Evolutionary conservation across 2,113 vertebrate genomes (phyloP), one percentile per base, ranked within the genome.

Genomic region (Actenoides lindsayi): DNA sequence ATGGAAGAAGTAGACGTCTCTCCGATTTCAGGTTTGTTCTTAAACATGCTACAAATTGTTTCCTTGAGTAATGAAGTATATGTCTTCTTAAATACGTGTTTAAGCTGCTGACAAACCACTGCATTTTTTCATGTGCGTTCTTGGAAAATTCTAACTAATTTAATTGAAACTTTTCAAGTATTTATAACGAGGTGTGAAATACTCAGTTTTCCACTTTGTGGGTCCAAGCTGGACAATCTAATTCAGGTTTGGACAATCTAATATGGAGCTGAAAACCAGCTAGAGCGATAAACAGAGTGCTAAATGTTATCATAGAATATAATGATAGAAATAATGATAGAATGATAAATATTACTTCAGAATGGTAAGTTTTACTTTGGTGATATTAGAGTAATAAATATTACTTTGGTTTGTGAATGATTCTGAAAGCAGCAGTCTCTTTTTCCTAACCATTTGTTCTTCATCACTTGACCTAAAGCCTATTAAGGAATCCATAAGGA

Each of bases 201-300:
- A 10, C 0, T 0, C 0, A 1, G 5, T 37, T 83, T 82, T 85
- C 15, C 5, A 33, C 17, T 90, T 74, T 54, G 13, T 16, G 76
- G 19, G 2, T 41, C 79, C n/a, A 79, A 9, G 3, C 19, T 68
- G 53, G 53, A 30, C 10, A 79, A 75, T 31, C 16, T 75, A 75
- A 30, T n/a, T 64, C 25, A 28, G 25, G 39, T 20, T 68, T 68
- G 48, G 50, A 27, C 7, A 76, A 63, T 39, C 23, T 71, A 68
- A 24, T 31, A 46, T 7, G 23, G 48, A 73, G 31, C 62, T 44
- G 67, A 65, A 92, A 83, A 65, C 53, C 5, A 27, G 4, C 41
- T 31, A 44, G 39, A 44, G 20, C 31, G 19, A 65, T 20, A 44
- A 65, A 30, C 39, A 35, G 46, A 71, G 37, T 62, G 23, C 24